Conservation (phyloP, 1,140 invertebrate genomes). For the Megalopta genalis region DNA sequence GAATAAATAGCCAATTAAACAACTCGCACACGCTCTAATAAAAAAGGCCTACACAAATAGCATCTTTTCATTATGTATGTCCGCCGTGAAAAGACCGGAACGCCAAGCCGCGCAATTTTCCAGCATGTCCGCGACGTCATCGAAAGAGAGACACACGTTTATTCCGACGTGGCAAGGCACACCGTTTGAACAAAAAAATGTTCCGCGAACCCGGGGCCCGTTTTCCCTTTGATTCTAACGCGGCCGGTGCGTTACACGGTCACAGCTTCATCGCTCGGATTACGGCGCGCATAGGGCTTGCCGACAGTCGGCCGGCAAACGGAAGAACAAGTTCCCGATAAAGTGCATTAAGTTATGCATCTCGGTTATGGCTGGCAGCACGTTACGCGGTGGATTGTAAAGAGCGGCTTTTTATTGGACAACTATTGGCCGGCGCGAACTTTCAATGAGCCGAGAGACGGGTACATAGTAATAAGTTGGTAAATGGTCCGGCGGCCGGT, state of each 20-base stretch:
- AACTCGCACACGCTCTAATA: too few relatives aligned
- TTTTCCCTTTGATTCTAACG: background rate
- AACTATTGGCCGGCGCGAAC: constrained; percentile 57
- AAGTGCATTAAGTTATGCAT: constrained; percentile 55
- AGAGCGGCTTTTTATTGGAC: constrained; percentile 63
- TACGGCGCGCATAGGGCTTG: background rate
- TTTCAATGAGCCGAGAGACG: constrained; percentile 60
- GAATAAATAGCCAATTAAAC: too few relatives aligned
- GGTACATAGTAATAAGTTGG: constrained; percentile 63
- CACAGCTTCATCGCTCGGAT: constrained; percentile 24
- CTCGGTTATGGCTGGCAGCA: constrained; percentile 38
- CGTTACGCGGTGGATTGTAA: constrained; percentile 51
- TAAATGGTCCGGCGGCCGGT: constrained; percentile 53
- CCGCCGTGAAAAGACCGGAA: too few relatives aligned
- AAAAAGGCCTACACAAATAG: too few relatives aligned
- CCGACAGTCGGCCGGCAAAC: constrained; percentile 4
- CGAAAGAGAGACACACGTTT: too few relatives aligned
- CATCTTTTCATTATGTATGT: too few relatives aligned
- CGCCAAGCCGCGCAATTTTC: too few relatives aligned
- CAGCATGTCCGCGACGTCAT: too few relatives aligned
- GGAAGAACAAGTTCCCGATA: constrained; percentile 36
- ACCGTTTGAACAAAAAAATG: too few relatives aligned
- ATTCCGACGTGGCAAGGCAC: too few relatives aligned
- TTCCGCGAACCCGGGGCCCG: too few relatives aligned
- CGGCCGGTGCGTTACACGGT: background rate